Base-by-base conservation (phyloP, 2,113 vertebrate species). In the Brachyistius frenatus region DNA sequence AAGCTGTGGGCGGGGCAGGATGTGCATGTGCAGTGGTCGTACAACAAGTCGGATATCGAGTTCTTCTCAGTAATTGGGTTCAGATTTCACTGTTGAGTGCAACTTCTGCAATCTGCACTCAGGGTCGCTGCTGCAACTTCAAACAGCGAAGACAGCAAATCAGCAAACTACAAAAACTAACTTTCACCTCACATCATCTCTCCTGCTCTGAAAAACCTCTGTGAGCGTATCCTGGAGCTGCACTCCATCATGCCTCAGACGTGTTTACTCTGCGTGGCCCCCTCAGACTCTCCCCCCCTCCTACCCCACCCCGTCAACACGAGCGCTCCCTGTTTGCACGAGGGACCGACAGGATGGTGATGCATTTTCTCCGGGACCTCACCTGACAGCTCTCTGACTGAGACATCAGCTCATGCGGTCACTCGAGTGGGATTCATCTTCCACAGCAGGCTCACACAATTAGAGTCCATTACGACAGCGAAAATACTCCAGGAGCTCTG, bases 401-500 rank as follows among this genome's bases (percentile, higher is more conserved):
- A 72, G 82, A 82, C 76, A 30, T 69, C 81, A 73, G 54, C 64
- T 0, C 31, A 33, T 15, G 35, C 53, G 32, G 49, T 23, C 23
- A 23, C 23, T 23, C 23, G 23, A 23, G 23, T 23, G 23, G 23
- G 23, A 23, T 23, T 23, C 23, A 23, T 23, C 23, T 23, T 23
- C 23, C 23, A 23, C 23, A 23, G 23, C 23, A 23, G 23, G 23
- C 23, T 23, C 23, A 23, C 14, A 56, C 75, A 82, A 80, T 84
- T 63, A 83, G 47, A 1, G 15, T 66, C 78, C 70, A 71, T 78
- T 71, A 73, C 36, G 0, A 15, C 39, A 79, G 62, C 0, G 44
- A 61, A 76, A 81, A 80, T 5, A 58, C 76, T 66, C 60, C 56
- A 9, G 53, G 54, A 47, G 78, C 73, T 69, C 33, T 66, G 85